Conservation (phyloP, 2,113 vertebrate species). For the Pteruthius melanotis region DNA sequence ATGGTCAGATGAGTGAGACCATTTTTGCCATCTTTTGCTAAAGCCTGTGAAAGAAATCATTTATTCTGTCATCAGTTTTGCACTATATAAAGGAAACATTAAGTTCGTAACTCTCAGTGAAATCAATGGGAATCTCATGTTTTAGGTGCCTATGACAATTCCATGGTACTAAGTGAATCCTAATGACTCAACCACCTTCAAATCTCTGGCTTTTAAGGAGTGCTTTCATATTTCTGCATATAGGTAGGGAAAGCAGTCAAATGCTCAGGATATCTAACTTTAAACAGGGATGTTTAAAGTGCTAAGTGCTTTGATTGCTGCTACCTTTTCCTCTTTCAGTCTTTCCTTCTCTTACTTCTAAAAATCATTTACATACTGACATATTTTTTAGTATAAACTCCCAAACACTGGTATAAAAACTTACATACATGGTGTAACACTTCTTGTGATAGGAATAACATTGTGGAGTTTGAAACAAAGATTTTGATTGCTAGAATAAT, state of each 20-base stretch:
- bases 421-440: fast-evolving
- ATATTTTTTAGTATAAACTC: neutral
- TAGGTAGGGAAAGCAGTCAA: neutral
- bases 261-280: neutral
- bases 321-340: neutral
- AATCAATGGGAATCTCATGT: neutral
- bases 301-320: neutral
- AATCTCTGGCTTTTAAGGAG: neutral
- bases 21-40: neutral
- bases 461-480: neutral
- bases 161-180: neutral
- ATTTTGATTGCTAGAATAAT: neutral
- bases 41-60: neutral
- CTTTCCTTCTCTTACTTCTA: neutral
- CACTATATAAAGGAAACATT: neutral
- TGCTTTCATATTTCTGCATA: neutral
- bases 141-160: neutral
- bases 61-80: neutral
- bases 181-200: neutral
- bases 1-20: neutral
- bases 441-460: neutral
- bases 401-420: neutral
- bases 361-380: neutral
- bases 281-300: neutral
- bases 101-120: neutral